Conservation (phyloP, 2,113 vertebrate genomes). For the Ameiurus melas region DNA sequence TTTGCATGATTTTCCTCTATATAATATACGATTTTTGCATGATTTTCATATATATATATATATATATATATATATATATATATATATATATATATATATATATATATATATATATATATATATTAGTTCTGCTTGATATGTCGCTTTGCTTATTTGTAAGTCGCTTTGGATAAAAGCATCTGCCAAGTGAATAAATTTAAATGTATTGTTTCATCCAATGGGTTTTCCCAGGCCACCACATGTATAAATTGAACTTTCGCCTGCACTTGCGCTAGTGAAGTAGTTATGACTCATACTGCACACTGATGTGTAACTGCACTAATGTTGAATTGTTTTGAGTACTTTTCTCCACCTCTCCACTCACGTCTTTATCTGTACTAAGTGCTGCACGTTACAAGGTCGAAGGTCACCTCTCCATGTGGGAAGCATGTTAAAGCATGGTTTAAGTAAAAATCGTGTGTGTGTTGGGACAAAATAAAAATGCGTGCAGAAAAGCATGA, state of each 20-base stretch:
- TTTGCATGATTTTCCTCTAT: too few species aligned
- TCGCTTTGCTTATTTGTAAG: too few species aligned
- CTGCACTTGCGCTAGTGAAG: not conserved
- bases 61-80: too few species aligned
- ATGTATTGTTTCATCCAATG: not conserved
- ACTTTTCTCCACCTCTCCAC: not conserved
- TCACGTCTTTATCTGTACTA: not conserved
- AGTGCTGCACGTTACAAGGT: not conserved
- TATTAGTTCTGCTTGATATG: too few species aligned
- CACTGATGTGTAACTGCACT: not conserved
- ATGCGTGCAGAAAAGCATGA: not conserved
- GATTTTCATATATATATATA: too few species aligned
- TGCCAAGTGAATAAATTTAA: too few species aligned
- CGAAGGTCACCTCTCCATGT: not conserved
- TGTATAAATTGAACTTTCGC: not conserved
- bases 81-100: too few species aligned
- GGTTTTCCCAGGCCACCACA: not conserved
- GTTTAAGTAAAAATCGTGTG: not conserved
- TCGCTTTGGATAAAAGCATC: too few species aligned
- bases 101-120: too few species aligned
- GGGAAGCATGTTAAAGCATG: not conserved
- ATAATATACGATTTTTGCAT: too few species aligned
- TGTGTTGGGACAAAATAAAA: not conserved
- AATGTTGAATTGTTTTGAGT: not conserved
- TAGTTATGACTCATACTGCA: not conserved